phyloP scores from a whole-genome alignment of 2,888 invertebrate species.

The Scaptomyza cyrtandrae region DNA sequence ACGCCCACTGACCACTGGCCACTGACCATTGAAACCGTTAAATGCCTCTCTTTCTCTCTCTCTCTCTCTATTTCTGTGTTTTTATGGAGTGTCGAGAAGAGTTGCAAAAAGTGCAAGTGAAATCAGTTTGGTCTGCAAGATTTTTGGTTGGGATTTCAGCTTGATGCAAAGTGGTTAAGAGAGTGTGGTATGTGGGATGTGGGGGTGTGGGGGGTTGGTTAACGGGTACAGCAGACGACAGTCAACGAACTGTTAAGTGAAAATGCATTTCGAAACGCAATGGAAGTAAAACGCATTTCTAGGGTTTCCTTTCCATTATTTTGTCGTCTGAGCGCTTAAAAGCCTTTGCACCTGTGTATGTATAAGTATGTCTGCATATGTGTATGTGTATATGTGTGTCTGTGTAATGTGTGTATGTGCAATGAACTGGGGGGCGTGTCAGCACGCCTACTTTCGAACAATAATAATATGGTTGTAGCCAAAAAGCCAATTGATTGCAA shows the following conservation, averaged over 20 bases:
- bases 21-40: conserved; percentile 55
- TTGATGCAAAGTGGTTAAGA: not conserved
- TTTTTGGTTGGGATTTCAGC: not conserved
- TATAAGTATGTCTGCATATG: conserved; percentile 12
- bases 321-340: conserved; percentile 52
- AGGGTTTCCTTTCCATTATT: conserved; percentile 46
- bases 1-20: conserved; percentile 36
- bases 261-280: conserved; percentile 55
- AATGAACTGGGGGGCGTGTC: conserved; percentile 40
- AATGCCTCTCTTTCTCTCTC: conserved; percentile 29
- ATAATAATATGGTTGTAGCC: not conserved
- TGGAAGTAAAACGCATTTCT: conserved; percentile 59
- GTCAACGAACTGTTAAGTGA: conserved; percentile 67
- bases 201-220: not conserved
- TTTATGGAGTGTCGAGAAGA: not conserved
- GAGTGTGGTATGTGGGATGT: too few species aligned
- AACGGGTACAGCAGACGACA: conserved; percentile 10
- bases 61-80: not conserved
- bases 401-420: conserved; percentile 3
- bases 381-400: not conserved
- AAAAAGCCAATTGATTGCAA: conserved; percentile 50
- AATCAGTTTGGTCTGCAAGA: conserved; percentile 19
- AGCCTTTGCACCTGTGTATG: conserved; percentile 41
- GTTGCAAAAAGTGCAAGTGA: conserved; percentile 59
- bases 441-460: conserved; percentile 10